Percentiles rank a stretch among this genome's conserved stretches.
These are phyloP conservation scores for Taxidea taxus DNA, from an alignment of 2,113 vertebrate species.

Conservation along the genomic window DNA sequence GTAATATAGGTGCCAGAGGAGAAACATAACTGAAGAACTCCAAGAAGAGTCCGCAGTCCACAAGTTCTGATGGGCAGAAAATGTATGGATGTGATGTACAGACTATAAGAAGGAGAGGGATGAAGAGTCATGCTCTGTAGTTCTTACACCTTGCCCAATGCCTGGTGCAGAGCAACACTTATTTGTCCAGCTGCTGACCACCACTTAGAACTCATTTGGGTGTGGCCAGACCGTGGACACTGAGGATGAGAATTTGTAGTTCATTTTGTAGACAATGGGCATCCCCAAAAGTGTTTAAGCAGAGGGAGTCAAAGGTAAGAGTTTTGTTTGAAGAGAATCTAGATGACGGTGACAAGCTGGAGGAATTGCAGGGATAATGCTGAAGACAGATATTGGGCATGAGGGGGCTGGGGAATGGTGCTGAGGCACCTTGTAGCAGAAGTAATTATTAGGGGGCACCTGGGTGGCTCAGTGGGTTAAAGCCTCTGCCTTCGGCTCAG, in stretches of 20 bases:
- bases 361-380: neutral
- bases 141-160: neutral
- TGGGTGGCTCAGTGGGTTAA: no score
- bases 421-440: neutral
- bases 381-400: neutral
- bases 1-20: neutral
- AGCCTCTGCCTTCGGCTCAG: no score
- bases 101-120: neutral
- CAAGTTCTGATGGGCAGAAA: neutral
- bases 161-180: fast-evolving
- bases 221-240: neutral
- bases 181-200: neutral
- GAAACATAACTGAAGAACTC: neutral
- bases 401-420: no score
- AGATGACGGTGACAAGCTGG: neutral
- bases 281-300: neutral
- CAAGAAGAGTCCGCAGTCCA: neutral
- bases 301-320: neutral
- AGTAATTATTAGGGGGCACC: no score
- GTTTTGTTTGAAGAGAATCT: neutral
- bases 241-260: neutral
- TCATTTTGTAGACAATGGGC: neutral
- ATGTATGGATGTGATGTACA: neutral
- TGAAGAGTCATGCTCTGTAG: neutral
- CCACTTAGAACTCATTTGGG: neutral